phyloP scores from a whole-genome alignment of 2,888 invertebrate genomes.

The Scrobipalpa atriplicella region DNA sequence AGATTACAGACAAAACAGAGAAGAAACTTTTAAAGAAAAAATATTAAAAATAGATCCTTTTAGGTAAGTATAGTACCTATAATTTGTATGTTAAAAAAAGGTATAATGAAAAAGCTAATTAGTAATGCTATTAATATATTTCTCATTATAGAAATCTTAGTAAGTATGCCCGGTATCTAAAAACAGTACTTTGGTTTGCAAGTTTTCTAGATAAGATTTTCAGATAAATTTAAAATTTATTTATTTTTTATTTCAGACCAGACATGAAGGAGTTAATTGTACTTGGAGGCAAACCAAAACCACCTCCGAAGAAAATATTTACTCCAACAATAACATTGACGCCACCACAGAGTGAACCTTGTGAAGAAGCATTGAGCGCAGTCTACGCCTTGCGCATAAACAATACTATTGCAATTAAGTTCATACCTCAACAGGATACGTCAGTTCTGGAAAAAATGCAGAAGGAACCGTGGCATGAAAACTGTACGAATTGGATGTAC shows the following conservation, averaged over 20 bases:
- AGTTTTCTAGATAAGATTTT: too few species aligned
- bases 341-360: conserved; percentile 29
- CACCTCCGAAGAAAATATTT: conserved; percentile 51
- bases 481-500: conserved; percentile 66
- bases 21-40: conserved; percentile 51
- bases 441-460: conserved; percentile 46
- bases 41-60: conserved; percentile 65
- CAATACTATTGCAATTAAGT: conserved; percentile 60
- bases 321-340: conserved; percentile 52
- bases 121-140: too few species aligned
- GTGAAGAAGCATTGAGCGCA: conserved; percentile 39
- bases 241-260: conserved; percentile 53
- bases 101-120: too few species aligned
- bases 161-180: too few species aligned
- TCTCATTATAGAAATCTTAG: too few species aligned
- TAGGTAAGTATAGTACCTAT: conserved; percentile 47
- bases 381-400: conserved; percentile 69
- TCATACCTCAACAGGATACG: conserved; percentile 49
- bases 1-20: conserved; percentile 56
- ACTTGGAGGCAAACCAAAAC: conserved; percentile 58
- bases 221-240: not conserved
- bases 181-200: not conserved
- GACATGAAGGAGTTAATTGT: conserved; percentile 56
- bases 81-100: too few species aligned
- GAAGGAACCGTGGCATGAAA: conserved; percentile 53